These are phyloP conservation scores for Troides aeacus DNA, from an alignment of 2,888 invertebrate genomes.

Conservation along the genomic window DNA sequence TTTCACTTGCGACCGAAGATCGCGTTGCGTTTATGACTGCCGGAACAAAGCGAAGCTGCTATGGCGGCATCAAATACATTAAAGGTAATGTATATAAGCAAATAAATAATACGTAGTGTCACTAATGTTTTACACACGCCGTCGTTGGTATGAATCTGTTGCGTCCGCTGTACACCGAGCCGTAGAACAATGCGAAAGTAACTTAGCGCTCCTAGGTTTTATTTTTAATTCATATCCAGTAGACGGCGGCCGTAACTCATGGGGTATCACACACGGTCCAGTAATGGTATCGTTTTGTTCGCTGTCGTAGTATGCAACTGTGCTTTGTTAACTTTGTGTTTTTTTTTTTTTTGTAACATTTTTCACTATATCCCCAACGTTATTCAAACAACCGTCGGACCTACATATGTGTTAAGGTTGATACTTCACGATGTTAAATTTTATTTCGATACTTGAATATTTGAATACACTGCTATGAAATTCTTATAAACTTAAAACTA, in stretches of 20 bases:
- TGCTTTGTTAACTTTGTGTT: slow-evolving; percentile 22
- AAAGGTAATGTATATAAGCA: neutral
- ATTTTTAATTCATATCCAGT: slow-evolving; percentile 30
- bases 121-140: neutral
- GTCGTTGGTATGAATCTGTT: slow-evolving; percentile 7
- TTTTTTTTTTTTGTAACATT: slow-evolving; percentile 20
- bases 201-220: slow-evolving; percentile 22
- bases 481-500: too few relatives aligned
- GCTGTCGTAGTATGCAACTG: slow-evolving; percentile 30
- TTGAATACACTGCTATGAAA: too few relatives aligned
- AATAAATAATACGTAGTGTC: neutral
- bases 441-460: too few relatives aligned
- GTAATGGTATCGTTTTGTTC: slow-evolving; percentile 29
- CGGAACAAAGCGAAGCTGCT: too few relatives aligned
- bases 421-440: too few relatives aligned
- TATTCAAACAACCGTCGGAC: slow-evolving; percentile 9
- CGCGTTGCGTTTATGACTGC: too few relatives aligned
- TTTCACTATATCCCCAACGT: slow-evolving; percentile 28
- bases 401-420: too few relatives aligned
- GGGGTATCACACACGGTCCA: slow-evolving; percentile 29
- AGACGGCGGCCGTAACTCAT: slow-evolving; percentile 28
- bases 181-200: slow-evolving; percentile 26
- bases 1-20: too few relatives aligned
- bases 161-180: slow-evolving; percentile 16
- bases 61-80: too few relatives aligned